Evolutionary conservation across 1,140 invertebrate species (phyloP).

Genomic region (Lasaia peninsularis): DNA sequence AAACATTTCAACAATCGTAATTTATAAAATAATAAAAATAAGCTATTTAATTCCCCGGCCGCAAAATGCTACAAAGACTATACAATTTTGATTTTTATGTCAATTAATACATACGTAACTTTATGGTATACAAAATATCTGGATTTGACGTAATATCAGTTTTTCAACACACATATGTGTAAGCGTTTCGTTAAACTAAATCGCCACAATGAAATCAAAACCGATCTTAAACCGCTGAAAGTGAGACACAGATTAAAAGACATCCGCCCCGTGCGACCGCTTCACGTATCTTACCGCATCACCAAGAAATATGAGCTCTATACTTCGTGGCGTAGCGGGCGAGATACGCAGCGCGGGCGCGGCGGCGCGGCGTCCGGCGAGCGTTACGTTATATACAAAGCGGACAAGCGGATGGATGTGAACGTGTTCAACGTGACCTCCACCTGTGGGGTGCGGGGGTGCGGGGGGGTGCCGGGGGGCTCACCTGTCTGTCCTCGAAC

Average conservation of each 20-base stretch:
- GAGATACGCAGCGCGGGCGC: conserved; percentile 30
- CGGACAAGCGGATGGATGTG: conserved; percentile 60
- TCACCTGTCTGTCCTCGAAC: conserved; percentile 75
- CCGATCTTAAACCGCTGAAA: background rate
- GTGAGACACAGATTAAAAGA: background rate
- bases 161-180: conserved; percentile 8
- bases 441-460: conserved; percentile 46
- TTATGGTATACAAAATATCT: conserved; percentile 16
- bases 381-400: conserved; percentile 24
- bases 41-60: no score
- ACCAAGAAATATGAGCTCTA: conserved; percentile 70
- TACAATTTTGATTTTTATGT: no score
- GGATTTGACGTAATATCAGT: conserved; percentile 20
- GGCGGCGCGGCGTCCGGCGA: conserved; percentile 9
- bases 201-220: conserved; percentile 5
- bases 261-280: conserved; percentile 8
- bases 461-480: conserved; percentile 19
- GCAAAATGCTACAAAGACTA: no score
- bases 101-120: no score
- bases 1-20: no score
- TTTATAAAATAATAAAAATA: no score
- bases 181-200: conserved; percentile 17
- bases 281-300: conserved; percentile 38
- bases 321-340: conserved; percentile 56
- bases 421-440: conserved; percentile 67